Base-by-base conservation (phyloP, 2,888 invertebrate genomes). In the Tenthredo mesomela region DNA sequence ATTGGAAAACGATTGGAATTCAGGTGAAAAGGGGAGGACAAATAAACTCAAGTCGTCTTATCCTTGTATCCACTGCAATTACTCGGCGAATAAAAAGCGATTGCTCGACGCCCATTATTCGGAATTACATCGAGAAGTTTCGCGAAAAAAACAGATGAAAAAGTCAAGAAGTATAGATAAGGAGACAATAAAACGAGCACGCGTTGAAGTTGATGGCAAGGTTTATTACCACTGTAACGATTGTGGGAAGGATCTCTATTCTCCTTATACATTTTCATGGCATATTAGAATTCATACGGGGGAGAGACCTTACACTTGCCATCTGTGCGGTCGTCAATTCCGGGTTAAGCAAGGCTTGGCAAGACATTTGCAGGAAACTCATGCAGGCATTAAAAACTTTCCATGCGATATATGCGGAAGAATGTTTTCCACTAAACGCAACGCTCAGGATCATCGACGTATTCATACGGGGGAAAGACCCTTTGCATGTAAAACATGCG, bases 271-370 rank as follows among this genome's bases (percentile, higher is more conserved):
- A 0, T 96, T 95, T 89, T 92, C 95, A 70, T 95, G 95, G 93
- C 96, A 96, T 90, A 93, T 94, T 90, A 93, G 96, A 18, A 96
- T 96, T 84, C 96, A 96, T 90, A 95, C 96, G 9, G 96, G 96
- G 2, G 96, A 96, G 92, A 93, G 95, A 75, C 95, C 96, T 0
- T 96, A 95, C 91, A 95, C 95, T 1, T 96, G 96, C 89, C 95
- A 96, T 91, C 90, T 95, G 29, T 96, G 96, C 90, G 96, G 96
- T 2, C 95, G 95, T 88, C 95, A 95, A 89, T 96, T 96, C 92
- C 94, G 96, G 33, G 95, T 96, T n/a, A 95, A 95, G 21, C 95
- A 95, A 91, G 96, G 96, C 0, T 92, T 96, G 40, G 94, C 94
- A 73, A 93, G 96, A 0, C 96, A 96, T 89, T 89, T 96, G 37